Percentiles rank a stretch among this genome's conserved stretches.
These are phyloP conservation scores for Sphaeridia pumilis DNA, from an alignment of 2,888 invertebrate species.

Conservation along the genomic window DNA sequence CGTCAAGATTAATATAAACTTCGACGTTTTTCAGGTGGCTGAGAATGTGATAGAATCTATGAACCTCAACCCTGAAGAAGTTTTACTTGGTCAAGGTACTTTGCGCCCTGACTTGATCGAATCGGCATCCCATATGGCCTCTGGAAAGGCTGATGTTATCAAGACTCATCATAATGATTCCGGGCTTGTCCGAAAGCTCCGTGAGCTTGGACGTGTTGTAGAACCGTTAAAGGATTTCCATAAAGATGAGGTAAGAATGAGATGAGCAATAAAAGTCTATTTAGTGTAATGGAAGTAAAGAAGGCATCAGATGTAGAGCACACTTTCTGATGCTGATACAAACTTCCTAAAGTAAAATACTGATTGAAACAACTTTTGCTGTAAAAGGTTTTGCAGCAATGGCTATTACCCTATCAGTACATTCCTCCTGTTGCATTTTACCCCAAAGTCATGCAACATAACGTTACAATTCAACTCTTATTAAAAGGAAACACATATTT, in stretches of 20 bases:
- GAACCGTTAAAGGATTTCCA: slow-evolving; percentile 99
- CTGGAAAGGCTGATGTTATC: slow-evolving; percentile 79
- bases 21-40: slow-evolving; percentile 55
- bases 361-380: slow-evolving; percentile 26
- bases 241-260: slow-evolving; percentile 74
- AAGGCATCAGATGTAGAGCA: slow-evolving; percentile 20
- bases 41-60: slow-evolving; percentile 78
- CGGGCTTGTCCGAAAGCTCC: slow-evolving; percentile 70
- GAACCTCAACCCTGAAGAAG: slow-evolving; percentile 81
- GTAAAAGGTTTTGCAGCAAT: slow-evolving; percentile 14
- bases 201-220: slow-evolving; percentile 68
- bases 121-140: slow-evolving; percentile 75
- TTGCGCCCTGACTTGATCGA: slow-evolving; percentile 96
- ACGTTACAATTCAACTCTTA: background rate
- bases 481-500: background rate
- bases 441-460: no score
- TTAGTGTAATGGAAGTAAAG: slow-evolving; percentile 30
- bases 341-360: slow-evolving; percentile 25
- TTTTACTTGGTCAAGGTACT: slow-evolving; percentile 87
- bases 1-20: background rate
- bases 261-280: no score
- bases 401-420: slow-evolving; percentile 24
- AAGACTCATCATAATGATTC: slow-evolving; percentile 99
- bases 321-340: slow-evolving; percentile 28
- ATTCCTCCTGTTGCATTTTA: no score